Conservation (phyloP, 2,113 vertebrate species). For the Chunga burmeisteri region DNA sequence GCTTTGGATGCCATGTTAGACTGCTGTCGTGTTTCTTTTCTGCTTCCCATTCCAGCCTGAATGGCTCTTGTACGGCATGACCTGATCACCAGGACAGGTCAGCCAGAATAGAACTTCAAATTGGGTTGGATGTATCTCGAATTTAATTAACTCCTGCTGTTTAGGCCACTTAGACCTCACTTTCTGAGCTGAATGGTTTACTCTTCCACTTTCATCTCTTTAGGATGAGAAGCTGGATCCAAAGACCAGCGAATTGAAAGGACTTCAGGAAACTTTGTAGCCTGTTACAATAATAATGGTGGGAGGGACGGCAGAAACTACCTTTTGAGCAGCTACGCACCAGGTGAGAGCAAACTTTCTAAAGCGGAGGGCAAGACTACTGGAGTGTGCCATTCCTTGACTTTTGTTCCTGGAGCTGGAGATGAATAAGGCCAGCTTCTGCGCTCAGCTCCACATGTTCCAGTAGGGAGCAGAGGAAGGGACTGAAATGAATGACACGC, state of each 20-base stretch:
- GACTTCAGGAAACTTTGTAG: conserved; percentile 44
- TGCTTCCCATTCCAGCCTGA: neutral
- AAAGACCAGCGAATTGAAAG: conserved; percentile 25
- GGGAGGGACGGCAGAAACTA: neutral
- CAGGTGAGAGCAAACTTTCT: conserved; percentile 9
- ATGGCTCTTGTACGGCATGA: neutral
- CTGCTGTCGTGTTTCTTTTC: conserved; percentile 14
- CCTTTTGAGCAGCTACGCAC: neutral
- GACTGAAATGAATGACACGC: neutral
- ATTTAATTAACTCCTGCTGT: conserved; percentile 59
- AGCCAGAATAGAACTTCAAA: conserved; percentile 55
- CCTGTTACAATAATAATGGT: neutral
- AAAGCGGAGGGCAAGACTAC: conserved; percentile 24
- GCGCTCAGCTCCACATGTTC: neutral
- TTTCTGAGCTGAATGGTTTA: conserved; percentile 28
- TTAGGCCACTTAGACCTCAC: conserved; percentile 18
- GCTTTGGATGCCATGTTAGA: neutral
- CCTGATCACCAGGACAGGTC: conserved; percentile 50
- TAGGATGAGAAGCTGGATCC: conserved; percentile 8
- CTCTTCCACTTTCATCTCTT: conserved; percentile 51
- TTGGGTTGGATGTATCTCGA: conserved; percentile 28
- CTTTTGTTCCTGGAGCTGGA: neutral
- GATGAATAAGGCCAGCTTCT: conserved; percentile 12
- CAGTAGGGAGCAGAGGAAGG: neutral
- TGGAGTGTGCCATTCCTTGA: neutral